Evolutionary conservation across 1,140 invertebrate genomes (phyloP).

Genomic region (Panulirus ornatus): DNA sequence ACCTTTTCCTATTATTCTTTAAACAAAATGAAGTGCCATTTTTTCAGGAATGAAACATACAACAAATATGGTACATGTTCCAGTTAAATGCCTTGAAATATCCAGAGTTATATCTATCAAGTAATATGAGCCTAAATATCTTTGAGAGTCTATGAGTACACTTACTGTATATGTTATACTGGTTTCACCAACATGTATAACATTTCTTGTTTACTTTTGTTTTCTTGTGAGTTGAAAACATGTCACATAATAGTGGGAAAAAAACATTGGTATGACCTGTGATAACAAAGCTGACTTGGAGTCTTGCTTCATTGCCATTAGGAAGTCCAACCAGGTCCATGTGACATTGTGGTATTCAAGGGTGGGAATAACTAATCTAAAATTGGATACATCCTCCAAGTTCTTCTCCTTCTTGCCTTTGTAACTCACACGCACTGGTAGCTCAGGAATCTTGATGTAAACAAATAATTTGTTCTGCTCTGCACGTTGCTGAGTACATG

Average conservation of each 20-base stretch:
- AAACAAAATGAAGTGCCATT: too few relatives aligned
- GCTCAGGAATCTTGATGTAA: constrained; percentile 86
- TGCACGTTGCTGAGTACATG: constrained; percentile 84
- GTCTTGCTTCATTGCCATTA: constrained; percentile 96
- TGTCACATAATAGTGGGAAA: not conserved
- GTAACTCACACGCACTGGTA: constrained; percentile 96
- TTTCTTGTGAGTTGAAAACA: too few relatives aligned
- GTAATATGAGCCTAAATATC: too few relatives aligned
- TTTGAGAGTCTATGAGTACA: too few relatives aligned
- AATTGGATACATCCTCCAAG: constrained; percentile 95
- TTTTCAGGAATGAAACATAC: too few relatives aligned
- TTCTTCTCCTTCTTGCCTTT: constrained; percentile 99
- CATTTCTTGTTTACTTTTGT: too few relatives aligned
- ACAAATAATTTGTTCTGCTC: constrained; percentile 98
- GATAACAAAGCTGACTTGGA: constrained; percentile 93
- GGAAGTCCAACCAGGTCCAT: constrained; percentile 99
- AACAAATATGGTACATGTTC: too few relatives aligned
- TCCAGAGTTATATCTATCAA: too few relatives aligned
- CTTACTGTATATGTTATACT: too few relatives aligned
- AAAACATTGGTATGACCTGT: constrained; percentile 80
- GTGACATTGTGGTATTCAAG: constrained; percentile 99
- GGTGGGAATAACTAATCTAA: constrained; percentile 95
- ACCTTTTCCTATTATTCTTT: too few relatives aligned
- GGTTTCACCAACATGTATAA: too few relatives aligned
- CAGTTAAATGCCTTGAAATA: too few relatives aligned